phyloP scores from a whole-genome alignment of 1,140 invertebrate species.

The Tenebrio molitor region DNA sequence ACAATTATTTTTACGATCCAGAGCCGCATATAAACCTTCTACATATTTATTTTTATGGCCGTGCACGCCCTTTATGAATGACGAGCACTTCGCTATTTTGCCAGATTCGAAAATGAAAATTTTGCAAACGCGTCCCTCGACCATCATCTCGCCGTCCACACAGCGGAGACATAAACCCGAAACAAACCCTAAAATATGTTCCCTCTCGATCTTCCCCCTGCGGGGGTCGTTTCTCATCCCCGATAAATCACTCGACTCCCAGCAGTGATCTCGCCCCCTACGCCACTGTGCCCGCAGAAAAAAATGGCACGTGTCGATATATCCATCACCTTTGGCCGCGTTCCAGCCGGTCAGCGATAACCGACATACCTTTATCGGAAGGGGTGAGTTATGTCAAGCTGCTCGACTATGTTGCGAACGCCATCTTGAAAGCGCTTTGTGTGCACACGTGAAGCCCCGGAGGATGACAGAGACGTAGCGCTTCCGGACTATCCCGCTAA shows the following conservation, averaged over 20 bases:
- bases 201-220: neutral
- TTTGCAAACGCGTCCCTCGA: neutral
- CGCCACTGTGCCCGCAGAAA: neutral
- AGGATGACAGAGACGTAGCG: conserved; percentile 15
- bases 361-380: conserved; percentile 20
- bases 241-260: conserved; percentile 2
- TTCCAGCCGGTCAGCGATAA: conserved; percentile 19
- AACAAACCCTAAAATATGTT: conserved; percentile 2
- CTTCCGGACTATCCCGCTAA: conserved; percentile 10
- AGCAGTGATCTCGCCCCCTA: neutral
- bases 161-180: conserved; percentile 13
- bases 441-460: conserved; percentile 10
- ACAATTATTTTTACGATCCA: too few relatives aligned
- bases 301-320: conserved; percentile 15
- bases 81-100: too few relatives aligned
- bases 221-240: neutral
- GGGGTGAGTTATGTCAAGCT: conserved; percentile 22
- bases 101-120: too few relatives aligned
- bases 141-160: neutral
- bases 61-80: too few relatives aligned
- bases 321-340: conserved; percentile 13
- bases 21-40: too few relatives aligned
- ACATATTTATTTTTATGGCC: too few relatives aligned
- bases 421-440: conserved; percentile 26
- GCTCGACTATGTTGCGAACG: conserved; percentile 8